phyloP scores from a whole-genome alignment of 2,888 invertebrate genomes.

The Venustoraphidia nigricollis region DNA sequence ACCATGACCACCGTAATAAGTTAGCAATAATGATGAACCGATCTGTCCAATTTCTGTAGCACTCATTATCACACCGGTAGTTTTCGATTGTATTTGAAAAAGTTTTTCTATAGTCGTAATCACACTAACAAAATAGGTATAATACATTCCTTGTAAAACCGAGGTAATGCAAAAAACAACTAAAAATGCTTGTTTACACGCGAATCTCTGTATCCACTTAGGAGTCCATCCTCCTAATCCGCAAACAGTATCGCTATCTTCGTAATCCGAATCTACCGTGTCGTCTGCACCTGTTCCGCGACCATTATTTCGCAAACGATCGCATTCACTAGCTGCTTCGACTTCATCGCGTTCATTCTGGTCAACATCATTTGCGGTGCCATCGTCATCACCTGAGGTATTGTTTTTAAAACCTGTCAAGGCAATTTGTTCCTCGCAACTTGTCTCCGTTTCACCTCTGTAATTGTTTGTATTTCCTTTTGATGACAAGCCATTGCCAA shows the following conservation, averaged over 20 bases:
- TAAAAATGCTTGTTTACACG: constrained; percentile 79
- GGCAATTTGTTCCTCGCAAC: no score
- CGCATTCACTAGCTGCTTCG: no score
- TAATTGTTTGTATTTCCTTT: no score
- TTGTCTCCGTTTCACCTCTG: no score
- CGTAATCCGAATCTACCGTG: constrained; percentile 10
- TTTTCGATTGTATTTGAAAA: constrained; percentile 82
- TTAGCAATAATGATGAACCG: constrained; percentile 71
- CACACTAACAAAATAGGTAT: constrained; percentile 86
- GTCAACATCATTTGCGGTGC: no score
- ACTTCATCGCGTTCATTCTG: no score
- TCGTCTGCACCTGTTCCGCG: no score
- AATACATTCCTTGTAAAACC: constrained; percentile 82
- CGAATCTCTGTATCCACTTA: constrained; percentile 57
- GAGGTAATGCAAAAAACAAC: constrained; percentile 77
- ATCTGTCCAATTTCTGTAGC: constrained; percentile 90
- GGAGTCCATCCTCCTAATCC: constrained; percentile 70
- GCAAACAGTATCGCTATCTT: constrained; percentile 45
- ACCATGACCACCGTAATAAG: constrained; percentile 82
- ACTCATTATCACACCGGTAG: constrained; percentile 76
- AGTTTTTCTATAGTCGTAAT: constrained; percentile 87
- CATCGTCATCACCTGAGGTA: no score
- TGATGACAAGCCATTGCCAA: no score
- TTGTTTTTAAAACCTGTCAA: no score
- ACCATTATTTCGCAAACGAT: no score